Base-by-base conservation (phyloP, 2,888 invertebrate species). In the Priocnemis perturbator region DNA sequence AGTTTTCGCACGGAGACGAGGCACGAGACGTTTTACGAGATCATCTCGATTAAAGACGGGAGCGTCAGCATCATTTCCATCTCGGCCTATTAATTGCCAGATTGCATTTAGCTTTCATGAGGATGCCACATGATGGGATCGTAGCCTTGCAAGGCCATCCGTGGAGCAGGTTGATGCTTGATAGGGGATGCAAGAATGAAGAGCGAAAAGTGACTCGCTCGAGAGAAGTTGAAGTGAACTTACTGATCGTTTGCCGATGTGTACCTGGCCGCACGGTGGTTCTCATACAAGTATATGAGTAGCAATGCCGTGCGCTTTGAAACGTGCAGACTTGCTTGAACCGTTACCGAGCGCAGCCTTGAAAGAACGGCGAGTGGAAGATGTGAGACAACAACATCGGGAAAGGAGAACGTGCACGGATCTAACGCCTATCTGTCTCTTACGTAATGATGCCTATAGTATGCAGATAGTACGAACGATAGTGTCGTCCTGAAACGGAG, bases 341-440 rank as follows among this genome's bases (percentile, higher is more conserved):
- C 78, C 76, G 76, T 78, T 78, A 78, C 60, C 17, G 26, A 23
- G 56, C 21, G 59, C 47, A 56, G 47, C 64, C 64, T 75, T 64
- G 65, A 70, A 69, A 61, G 61, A 61, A 21, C 48, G 53, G 55
- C 50, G 52, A 61, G 30, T 53, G 67, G 66, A 55, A 63, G 62
- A 70, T 66, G 56, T 57, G n/a, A 47, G 60, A 48, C 64, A 60
- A 59, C 19, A 37, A 23, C 23, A 52, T 19, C 21, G 57, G 47
- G 67, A 37, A 37, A 37, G 14, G 60, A 64, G 61, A 65, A 50
- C 62, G 56, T 64, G 45, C 44, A 30, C n/a, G 59, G 66, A 73
- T 73, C 69, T 69, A 67, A 67, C 64, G 47, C 47, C 45, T 48
- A 53, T 45, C 45, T 26, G 56, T 7, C n/a, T 60, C 53, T 76